Percentiles rank a stretch among this genome's conserved stretches.
These are phyloP conservation scores for Pycnonotus jocosus DNA, from an alignment of 2,113 vertebrate species.

Conservation along the genomic window DNA sequence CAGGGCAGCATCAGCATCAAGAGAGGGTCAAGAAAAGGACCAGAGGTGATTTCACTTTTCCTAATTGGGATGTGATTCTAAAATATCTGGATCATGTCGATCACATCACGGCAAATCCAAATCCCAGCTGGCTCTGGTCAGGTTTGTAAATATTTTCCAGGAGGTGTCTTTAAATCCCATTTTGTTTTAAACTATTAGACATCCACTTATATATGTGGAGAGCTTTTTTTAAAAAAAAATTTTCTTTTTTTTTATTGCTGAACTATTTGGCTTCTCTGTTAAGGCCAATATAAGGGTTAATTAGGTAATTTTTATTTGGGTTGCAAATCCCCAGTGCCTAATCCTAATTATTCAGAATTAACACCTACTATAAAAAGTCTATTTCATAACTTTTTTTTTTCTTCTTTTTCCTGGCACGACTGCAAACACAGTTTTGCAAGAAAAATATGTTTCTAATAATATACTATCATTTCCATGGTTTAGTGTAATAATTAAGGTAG, in stretches of 20 bases:
- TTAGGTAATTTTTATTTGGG: slow-evolving; percentile 70
- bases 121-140: not conserved
- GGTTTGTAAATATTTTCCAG: not conserved
- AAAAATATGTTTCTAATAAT: slow-evolving; percentile 66
- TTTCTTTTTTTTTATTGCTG: slow-evolving; percentile 11
- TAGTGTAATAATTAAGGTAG: slow-evolving; percentile 51
- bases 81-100: not conserved
- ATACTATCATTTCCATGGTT: slow-evolving; percentile 41
- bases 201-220: not conserved
- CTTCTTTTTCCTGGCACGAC: not conserved
- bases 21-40: not conserved
- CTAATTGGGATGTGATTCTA: not conserved
- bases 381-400: slow-evolving; percentile 32
- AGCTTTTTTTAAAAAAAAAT: not conserved
- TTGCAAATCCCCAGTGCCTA: slow-evolving; percentile 64
- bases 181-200: not conserved
- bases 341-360: slow-evolving; percentile 68
- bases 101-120: not conserved
- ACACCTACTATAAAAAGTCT: slow-evolving; percentile 61
- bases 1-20: not conserved
- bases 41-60: not conserved
- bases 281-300: slow-evolving; percentile 64
- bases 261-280: slow-evolving; percentile 53
- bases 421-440: slow-evolving; percentile 29
- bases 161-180: not conserved